A percentile compares a stretch with the other conserved stretches of the same genome.
These are phyloP conservation scores for Vanessa atalanta DNA, from an alignment of 1,140 invertebrate genomes.

Conservation along the genomic window DNA sequence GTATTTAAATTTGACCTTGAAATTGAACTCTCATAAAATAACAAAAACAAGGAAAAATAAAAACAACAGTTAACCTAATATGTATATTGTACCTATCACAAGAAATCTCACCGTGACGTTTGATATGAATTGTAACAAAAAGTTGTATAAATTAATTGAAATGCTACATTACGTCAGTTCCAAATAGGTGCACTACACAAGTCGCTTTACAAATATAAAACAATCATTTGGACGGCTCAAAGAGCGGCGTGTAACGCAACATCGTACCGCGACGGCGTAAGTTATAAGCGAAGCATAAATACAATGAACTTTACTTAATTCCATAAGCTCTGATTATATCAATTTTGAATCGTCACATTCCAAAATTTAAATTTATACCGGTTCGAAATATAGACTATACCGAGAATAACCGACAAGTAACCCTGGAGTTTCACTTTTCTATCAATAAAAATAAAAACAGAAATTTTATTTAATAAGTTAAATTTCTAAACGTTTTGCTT, in stretches of 20 bases:
- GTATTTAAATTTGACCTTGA: background rate
- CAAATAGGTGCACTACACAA: conserved; percentile 66
- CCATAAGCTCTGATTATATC: no score
- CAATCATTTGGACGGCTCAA: conserved; percentile 77
- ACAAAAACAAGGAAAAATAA: background rate
- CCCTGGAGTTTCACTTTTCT: no score
- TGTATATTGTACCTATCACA: background rate
- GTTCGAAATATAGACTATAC: no score
- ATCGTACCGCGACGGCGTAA: conserved; percentile 39
- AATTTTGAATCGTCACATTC: no score
- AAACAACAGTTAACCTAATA: background rate
- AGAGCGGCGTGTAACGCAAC: conserved; percentile 68
- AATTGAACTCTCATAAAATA: background rate
- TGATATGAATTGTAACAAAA: conserved; percentile 28
- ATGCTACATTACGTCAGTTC: conserved; percentile 67
- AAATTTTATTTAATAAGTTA: no score
- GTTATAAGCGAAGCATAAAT: conserved; percentile 12
- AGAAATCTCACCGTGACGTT: conserved; percentile 7
- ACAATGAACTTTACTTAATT: background rate
- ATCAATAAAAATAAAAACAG: no score
- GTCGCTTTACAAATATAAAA: conserved; percentile 77
- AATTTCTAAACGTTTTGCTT: no score
- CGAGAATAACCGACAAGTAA: no score
- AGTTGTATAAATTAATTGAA: conserved; percentile 59
- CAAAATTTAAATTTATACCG: no score